phyloP scores from a whole-genome alignment of 2,888 invertebrate species.

The Tribolium freemani region DNA sequence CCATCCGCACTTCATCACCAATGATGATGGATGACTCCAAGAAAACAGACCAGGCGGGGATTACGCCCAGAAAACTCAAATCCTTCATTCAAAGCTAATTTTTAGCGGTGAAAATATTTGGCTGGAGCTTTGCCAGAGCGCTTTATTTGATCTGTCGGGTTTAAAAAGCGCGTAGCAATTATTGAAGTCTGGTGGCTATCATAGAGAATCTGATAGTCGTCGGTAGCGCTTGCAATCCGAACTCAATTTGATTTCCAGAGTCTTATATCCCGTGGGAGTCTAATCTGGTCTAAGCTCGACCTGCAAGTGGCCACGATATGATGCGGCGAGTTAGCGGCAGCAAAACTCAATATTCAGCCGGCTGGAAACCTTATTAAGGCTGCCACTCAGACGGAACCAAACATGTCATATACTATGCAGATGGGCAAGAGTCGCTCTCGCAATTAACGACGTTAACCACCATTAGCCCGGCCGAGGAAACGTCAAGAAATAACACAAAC shows the following conservation, averaged over 20 bases:
- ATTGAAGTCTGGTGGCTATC: slow-evolving; percentile 58
- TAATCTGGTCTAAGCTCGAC: slow-evolving; percentile 68
- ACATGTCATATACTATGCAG: slow-evolving; percentile 63
- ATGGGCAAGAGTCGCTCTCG: slow-evolving; percentile 56
- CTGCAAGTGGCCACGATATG: slow-evolving; percentile 67
- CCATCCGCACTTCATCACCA: slow-evolving; percentile 63
- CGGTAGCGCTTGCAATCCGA: slow-evolving; percentile 65
- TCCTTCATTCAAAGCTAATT: not conserved
- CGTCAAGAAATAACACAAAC: slow-evolving; percentile 29
- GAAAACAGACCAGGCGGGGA: slow-evolving; percentile 31
- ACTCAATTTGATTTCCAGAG: slow-evolving; percentile 69
- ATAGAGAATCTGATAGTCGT: slow-evolving; percentile 61
- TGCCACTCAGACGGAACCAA: slow-evolving; percentile 66
- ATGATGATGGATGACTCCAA: slow-evolving; percentile 62
- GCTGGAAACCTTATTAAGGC: slow-evolving; percentile 70
- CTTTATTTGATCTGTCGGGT: slow-evolving; percentile 29
- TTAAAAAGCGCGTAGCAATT: slow-evolving; percentile 55
- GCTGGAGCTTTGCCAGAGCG: not conserved
- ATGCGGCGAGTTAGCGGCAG: slow-evolving; percentile 57
- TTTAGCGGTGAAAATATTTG: not conserved
- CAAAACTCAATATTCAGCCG: slow-evolving; percentile 69
- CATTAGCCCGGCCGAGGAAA: slow-evolving; percentile 28
- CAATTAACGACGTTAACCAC: slow-evolving; percentile 58
- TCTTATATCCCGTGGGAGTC: slow-evolving; percentile 65
- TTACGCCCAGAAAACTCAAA: slow-evolving; percentile 25